Conservation (phyloP, 2,888 invertebrate species). For the Embidobia sp. region DNA sequence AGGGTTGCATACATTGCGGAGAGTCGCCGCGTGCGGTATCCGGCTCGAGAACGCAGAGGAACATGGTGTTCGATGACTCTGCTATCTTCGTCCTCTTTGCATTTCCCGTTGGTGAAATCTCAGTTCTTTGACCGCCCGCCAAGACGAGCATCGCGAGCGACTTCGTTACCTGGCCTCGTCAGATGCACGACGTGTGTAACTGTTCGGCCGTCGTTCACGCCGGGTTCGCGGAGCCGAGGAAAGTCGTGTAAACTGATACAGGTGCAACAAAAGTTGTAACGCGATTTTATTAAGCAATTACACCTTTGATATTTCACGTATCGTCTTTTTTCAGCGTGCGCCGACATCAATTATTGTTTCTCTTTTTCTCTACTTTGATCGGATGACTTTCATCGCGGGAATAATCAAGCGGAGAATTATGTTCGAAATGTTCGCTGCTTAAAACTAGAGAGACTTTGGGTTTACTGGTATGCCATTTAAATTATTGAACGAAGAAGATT, state of each 20-base stretch:
- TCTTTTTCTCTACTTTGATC: too few species aligned
- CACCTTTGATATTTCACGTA: constrained; percentile 39
- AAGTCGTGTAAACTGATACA: constrained; percentile 33
- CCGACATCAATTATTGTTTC: constrained; percentile 7
- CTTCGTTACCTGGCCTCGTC: constrained; percentile 11
- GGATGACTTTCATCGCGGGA: too few species aligned
- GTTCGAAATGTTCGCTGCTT: too few species aligned
- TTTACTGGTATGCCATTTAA: too few species aligned
- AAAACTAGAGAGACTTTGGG: too few species aligned
- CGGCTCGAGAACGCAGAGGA: constrained; percentile 18
- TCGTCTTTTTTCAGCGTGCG: constrained; percentile 2
- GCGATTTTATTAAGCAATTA: constrained; percentile 31
- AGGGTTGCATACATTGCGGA: constrained; percentile 38
- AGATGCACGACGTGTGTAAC: constrained; percentile 6
- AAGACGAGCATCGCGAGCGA: constrained; percentile 7
- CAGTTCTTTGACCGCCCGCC: constrained; percentile 18
- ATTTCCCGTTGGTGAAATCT: constrained; percentile 24
- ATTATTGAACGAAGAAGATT: too few species aligned
- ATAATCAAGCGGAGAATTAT: too few species aligned
- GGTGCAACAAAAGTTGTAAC: constrained; percentile 36
- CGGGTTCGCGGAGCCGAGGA: constrained; percentile 9
- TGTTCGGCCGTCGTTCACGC: constrained; percentile 2
- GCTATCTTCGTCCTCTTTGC: constrained; percentile 33
- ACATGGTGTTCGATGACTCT: constrained; percentile 27
- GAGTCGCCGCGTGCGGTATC: constrained; percentile 32